Base-by-base conservation (phyloP, 2,113 vertebrate genomes). In the Pseudorhombus dupliciocellatus region DNA sequence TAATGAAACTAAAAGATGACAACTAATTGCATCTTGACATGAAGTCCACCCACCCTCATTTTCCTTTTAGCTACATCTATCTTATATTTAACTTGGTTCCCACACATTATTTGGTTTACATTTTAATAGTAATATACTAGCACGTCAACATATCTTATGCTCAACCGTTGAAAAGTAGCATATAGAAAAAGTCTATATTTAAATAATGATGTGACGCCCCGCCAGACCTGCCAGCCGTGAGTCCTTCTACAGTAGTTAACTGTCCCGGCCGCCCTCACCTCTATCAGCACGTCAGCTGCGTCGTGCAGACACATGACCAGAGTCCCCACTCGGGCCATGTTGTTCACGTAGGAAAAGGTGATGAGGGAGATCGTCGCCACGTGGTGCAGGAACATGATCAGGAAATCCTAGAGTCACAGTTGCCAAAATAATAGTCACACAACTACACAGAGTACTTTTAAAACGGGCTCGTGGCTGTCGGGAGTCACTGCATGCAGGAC, bases 331-430 rank as follows among this genome's bases (percentile, higher is more conserved):
- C 97, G 94, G 58, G 92, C 94, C 97, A 98, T 95, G 90, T 99
- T 99, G 92, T 96, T 97, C 81, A 98, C 92, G 7, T 98, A 99
- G 34, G 98, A 99, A 89, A 98, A 95, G 66, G 89, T 91, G 87
- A 99, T 92, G 90, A 99, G 93, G 58, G 88, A 94, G 89, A 99
- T 89, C 58, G 94, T 50, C 80, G 95, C 79, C 88, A 97, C 75
- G 25, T 99, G 98, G 91, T 99, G 98, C 83, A 96, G 91, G 89
- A 97, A 96, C 97, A 98, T 98, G 85, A 97, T 87, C 74, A 94
- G 92, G 81, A 98, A 99, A 84, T 99, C 98, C 98, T 99, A 89
- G 20, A 83, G 83, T 81, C 58, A 90, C 73, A 91, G 72, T 63
- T 42, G 21, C 51, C 69, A 52, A 66, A 56, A 61, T 20, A 74